Percentiles rank a stretch among this genome's conserved stretches.
These are phyloP conservation scores for Catagonus wagneri DNA, from an alignment of 2,113 vertebrate species.

Conservation along the genomic window DNA sequence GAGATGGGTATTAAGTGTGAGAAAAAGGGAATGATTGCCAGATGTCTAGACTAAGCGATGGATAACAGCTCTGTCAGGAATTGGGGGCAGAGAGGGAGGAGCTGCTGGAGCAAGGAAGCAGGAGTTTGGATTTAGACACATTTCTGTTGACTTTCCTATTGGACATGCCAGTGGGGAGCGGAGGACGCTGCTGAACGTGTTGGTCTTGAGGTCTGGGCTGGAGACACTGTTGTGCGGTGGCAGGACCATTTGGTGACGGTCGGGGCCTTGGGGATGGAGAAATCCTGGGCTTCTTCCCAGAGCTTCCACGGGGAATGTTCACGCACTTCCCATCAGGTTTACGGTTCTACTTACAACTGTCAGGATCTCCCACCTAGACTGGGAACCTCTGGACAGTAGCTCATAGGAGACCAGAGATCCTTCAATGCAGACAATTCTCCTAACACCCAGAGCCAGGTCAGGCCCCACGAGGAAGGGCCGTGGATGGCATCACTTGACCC, in stretches of 20 bases:
- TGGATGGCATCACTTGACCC: background rate
- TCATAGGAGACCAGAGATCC: background rate
- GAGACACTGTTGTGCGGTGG: background rate
- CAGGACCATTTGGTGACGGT: background rate
- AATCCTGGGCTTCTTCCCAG: background rate
- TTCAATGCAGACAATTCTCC: background rate
- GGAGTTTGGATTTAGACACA: background rate
- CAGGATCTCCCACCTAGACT: background rate
- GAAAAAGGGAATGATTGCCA: background rate
- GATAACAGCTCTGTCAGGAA: background rate
- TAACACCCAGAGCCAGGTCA: background rate
- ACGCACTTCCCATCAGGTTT: background rate
- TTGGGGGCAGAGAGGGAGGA: background rate
- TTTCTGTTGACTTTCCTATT: background rate
- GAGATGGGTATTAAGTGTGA: background rate
- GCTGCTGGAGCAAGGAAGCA: background rate
- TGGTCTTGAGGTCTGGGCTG: background rate
- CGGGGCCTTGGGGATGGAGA: background rate
- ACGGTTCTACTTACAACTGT: background rate
- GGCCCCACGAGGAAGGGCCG: background rate
- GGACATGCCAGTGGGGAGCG: background rate
- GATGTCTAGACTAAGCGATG: background rate
- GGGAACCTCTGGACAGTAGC: background rate
- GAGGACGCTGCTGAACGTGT: background rate
- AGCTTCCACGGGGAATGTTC: background rate